Base-by-base conservation (phyloP, 2,113 vertebrate species). In the Ammospiza nelsoni region DNA sequence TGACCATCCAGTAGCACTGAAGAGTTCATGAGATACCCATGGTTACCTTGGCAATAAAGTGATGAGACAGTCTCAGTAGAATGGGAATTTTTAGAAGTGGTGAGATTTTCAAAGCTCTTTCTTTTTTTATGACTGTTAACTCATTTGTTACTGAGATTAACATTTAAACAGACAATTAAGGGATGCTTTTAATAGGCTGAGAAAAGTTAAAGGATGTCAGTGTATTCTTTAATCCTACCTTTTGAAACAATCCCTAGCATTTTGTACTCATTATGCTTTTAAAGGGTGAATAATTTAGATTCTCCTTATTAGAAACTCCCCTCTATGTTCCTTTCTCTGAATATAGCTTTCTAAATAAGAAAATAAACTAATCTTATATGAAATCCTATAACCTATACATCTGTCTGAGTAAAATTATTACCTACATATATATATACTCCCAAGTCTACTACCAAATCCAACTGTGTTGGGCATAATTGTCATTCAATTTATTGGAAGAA, bases 21-120 rank as follows among this genome's bases (percentile, higher is more conserved):
- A 76, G 81, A 73, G 37, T 76, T 87, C 67, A 69, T 28, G 81
- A 92, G 71, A 82, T 58, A 65, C 81, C 51, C 57, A 11, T 83
- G 66, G 91, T 95, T 94, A 94, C 89, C 92, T 83, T 86, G 85
- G 84, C 78, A 89, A 96, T 96, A 79, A 94, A 87, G 55, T 35
- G 59, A 92, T 80, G 81, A 91, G 75, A 83, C 62, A 92, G 31
- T 51, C 62, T 87, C 46, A 84, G 78, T 51, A 80, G 81, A 92
- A 91, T 51, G 75, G 63, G 67, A 95, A 91, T 85, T 84, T 95
- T 95, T 94, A 83, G 87, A 85, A 67, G 52, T 67, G 78, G 29
- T 69, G 39, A 79, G 79, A 73, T 77, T 92, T 93, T 77, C 76
- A 87, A 85, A 94, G 65, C 65, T 84, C 61, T 84, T 81, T 61